phyloP scores from a whole-genome alignment of 2,113 vertebrate genomes.

The Larimichthys polyactis region DNA sequence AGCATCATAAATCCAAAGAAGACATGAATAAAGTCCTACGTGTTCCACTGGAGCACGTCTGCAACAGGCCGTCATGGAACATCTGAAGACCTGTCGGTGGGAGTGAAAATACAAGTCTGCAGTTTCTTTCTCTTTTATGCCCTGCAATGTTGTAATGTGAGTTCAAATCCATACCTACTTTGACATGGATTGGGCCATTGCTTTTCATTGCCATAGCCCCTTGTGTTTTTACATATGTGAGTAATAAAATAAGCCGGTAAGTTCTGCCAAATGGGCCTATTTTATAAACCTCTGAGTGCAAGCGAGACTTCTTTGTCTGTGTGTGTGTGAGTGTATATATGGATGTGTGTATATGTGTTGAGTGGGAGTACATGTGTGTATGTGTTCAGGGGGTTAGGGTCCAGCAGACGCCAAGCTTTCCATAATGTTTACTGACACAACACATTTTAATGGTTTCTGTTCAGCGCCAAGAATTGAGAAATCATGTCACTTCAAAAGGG shows the following conservation, averaged over 20 bases:
- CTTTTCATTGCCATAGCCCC: slow-evolving; percentile 32
- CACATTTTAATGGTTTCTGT: slow-evolving; percentile 72
- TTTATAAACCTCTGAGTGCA: slow-evolving; percentile 48
- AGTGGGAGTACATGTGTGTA: not conserved
- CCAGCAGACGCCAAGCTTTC: slow-evolving; percentile 53
- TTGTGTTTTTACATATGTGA: slow-evolving; percentile 67
- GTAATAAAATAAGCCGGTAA: slow-evolving; percentile 66
- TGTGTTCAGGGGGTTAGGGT: slow-evolving; percentile 37
- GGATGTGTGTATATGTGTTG: slow-evolving; percentile 15
- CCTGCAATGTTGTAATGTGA: not conserved
- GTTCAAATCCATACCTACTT: slow-evolving; percentile 23
- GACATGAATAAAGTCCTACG: slow-evolving; percentile 15
- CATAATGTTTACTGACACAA: slow-evolving; percentile 77
- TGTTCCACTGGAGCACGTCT: slow-evolving; percentile 27
- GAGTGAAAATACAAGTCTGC: no score
- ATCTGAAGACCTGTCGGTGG: slow-evolving; percentile 31
- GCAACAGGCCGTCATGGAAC: slow-evolving; percentile 36
- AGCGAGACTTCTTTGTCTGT: slow-evolving; percentile 40
- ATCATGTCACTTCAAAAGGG: slow-evolving; percentile 64
- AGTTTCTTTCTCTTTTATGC: not conserved
- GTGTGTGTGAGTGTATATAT: not conserved
- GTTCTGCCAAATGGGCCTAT: slow-evolving; percentile 53
- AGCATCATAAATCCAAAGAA: slow-evolving; percentile 32
- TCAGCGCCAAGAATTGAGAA: slow-evolving; percentile 73
- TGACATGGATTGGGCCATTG: slow-evolving; percentile 33